Conservation (phyloP, 35 echinoderm and acorn worm genomes). For the Ptychodera flava region DNA sequence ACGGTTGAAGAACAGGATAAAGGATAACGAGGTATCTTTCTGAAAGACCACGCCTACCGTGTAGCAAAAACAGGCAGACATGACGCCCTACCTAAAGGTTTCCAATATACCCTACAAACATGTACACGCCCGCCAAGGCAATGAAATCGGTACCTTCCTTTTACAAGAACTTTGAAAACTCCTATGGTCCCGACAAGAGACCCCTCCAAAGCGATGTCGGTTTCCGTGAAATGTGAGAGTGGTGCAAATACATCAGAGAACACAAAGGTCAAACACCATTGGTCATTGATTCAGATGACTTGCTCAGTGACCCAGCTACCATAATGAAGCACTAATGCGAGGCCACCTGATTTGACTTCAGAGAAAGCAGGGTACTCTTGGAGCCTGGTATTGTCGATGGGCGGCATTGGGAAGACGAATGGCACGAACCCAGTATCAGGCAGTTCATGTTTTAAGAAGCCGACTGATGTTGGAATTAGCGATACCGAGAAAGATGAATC, state of each 20-base stretch:
- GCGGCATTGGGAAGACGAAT: not conserved
- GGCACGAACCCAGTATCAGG: not conserved
- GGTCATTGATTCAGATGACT: constrained; percentile 64
- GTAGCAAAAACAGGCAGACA: not conserved
- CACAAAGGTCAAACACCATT: constrained; percentile 32
- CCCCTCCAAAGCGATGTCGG: not conserved
- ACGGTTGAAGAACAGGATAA: not conserved
- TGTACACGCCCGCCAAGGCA: constrained; percentile 20
- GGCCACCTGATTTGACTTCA: constrained; percentile 28
- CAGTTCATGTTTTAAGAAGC: not conserved
- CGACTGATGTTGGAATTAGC: not conserved
- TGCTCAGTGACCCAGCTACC: constrained; percentile 30
- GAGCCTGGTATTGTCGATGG: constrained; percentile 11
- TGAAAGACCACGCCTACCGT: not conserved
- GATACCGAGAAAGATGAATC: not conserved
- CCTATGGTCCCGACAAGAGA: not conserved
- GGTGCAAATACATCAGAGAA: constrained; percentile 7
- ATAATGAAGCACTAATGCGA: constrained; percentile 61
- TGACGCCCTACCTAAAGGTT: constrained; percentile 21
- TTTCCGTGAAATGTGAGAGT: not conserved
- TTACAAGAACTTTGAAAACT: not conserved
- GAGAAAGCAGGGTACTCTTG: constrained; percentile 57
- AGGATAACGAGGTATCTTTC: not conserved
- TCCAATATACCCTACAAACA: constrained; percentile 30
- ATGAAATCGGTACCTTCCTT: constrained; percentile 3